Evolutionary conservation across 1,140 invertebrate species (phyloP), one percentile per base, ranked within the genome.

Genomic region (Calephelis virginiensis): DNA sequence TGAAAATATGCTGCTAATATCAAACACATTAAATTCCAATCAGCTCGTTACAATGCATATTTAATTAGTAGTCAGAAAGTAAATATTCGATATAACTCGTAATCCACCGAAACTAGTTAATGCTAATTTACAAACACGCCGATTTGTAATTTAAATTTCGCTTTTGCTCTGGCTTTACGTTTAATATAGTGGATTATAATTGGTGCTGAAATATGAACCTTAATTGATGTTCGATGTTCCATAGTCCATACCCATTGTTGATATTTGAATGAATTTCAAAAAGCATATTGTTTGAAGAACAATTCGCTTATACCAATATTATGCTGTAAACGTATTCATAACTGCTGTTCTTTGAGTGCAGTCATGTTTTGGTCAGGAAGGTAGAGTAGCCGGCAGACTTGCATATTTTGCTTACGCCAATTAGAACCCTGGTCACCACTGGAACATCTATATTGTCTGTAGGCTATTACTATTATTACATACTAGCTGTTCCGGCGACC

Each of bases 61-160:
- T 43, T 38, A 59, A 65, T 56, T 56, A 56, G 50, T 46, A 49
- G 14, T 37, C 47, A 49, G 46, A 40, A 43, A 56, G 49, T 65
- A 65, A 65, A 65, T 65, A 65, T 65, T 53, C 45, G 49, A 65
- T 65, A 65, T 45, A 53, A 40, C 49, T 40, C 50, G 63, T 65
- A 65, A 59, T 48, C 46, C 14, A 63, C 5, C 28, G 63, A 65
- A 65, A 65, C 63, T 65, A 59, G 53, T 65, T 65, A 59, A 65
- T 59, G 63, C 63, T 56, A 65, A 53, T 65, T 65, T 65, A 65
- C 50, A 65, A 65, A 65, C 38, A 64, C 17, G 59, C 53, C 53
- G 63, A 56, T 65, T 28, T 65, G 63, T 65, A 28, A 59, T 65
- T 53, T 56, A 28, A 59, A 59, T 59, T 56, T 65, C 43, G 49